Base-by-base conservation (phyloP, 2,113 vertebrate genomes). In the Chlorodrepanis virens region DNA sequence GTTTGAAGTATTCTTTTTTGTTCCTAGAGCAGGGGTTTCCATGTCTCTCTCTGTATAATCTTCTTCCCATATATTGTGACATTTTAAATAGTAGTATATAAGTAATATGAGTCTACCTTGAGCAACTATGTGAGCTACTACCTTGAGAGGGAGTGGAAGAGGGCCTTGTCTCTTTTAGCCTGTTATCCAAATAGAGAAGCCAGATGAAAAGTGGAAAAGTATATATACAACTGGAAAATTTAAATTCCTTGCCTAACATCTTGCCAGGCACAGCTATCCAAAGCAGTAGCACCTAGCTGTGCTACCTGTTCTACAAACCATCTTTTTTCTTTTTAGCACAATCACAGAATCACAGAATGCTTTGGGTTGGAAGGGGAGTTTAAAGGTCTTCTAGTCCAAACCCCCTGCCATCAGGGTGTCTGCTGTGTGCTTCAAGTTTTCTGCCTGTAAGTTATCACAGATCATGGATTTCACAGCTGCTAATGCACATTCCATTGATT, bases 401-500 rank as follows among this genome's bases (percentile, higher is more conserved):
- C 0, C 1, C 11, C 8, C 10, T 27, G 14, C 33, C 31, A 27
- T 5, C 14, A 6, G 2, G 7, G 11, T 63, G 68, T 67, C 5
- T 83, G 24, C 28, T 27, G 5, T 35, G 37, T 72, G 35, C 35
- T 83, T 90, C 50, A 10, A 37, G 4, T 52, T 92, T 27, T 12
- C 16, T 16, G 25, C 17, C 37, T 92, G 56, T 45, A 25, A 87
- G 31, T 9, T 56, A 65, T 31, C 53, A 27, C 24, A 44, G n/a
- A 52, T 49, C 18, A 17, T 19, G 44, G 16, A 53, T 70, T 29
- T 49, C 31, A 59, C 17, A 56, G 74, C 21, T 85, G 39, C 14
- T 53, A 79, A 18, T n/a, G 69, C 28, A 40, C 12, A 44, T 28
- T 65, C 11, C 14, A 14, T 25, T 61, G 12, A 44, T 23, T 74